Percentiles rank a stretch among this genome's conserved stretches.
phyloP scores from a whole-genome alignment of 2,888 invertebrate species.

The Meghimatium bilineatum region DNA sequence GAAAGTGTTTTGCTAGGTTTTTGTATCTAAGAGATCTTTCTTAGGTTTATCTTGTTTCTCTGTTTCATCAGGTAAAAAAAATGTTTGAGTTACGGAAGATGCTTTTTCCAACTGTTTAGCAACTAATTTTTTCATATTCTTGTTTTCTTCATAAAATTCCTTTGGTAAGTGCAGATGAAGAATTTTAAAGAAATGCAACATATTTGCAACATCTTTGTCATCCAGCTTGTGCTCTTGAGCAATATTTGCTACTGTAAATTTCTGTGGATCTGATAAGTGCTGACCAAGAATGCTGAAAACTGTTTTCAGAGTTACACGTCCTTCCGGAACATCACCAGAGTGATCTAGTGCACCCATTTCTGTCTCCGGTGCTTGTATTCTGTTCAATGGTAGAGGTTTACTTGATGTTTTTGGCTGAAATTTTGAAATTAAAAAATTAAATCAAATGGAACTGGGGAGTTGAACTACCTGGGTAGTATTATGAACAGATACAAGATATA shows the following conservation, averaged over 20 bases:
- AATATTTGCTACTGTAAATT: conserved; percentile 22
- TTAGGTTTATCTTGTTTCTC: background rate
- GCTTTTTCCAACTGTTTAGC: conserved; percentile 20
- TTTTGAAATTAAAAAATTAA: background rate
- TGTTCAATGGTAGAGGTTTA: conserved; percentile 13
- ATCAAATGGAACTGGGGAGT: background rate
- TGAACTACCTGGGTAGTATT: no score
- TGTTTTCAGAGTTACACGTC: conserved; percentile 27
- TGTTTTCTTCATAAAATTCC: conserved; percentile 31
- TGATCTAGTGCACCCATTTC: conserved; percentile 41
- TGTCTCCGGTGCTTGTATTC: conserved; percentile 5
- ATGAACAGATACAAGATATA: no score
- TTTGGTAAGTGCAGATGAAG: conserved; percentile 36
- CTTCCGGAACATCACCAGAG: conserved; percentile 16
- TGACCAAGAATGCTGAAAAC: conserved; percentile 14
- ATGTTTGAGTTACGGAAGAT: background rate
- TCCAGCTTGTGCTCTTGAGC: conserved; percentile 26
- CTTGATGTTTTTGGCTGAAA: background rate
- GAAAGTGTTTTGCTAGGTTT: background rate
- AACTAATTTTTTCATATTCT: conserved; percentile 24
- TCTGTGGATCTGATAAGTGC: conserved; percentile 5
- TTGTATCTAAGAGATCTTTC: background rate
- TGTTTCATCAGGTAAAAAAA: background rate
- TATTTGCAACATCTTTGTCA: conserved; percentile 25
- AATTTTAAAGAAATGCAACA: conserved; percentile 30